A percentile compares a stretch with the other conserved stretches of the same genome.
These are phyloP conservation scores for Empis livida DNA, from an alignment of 2,888 invertebrate genomes.

Conservation along the genomic window DNA sequence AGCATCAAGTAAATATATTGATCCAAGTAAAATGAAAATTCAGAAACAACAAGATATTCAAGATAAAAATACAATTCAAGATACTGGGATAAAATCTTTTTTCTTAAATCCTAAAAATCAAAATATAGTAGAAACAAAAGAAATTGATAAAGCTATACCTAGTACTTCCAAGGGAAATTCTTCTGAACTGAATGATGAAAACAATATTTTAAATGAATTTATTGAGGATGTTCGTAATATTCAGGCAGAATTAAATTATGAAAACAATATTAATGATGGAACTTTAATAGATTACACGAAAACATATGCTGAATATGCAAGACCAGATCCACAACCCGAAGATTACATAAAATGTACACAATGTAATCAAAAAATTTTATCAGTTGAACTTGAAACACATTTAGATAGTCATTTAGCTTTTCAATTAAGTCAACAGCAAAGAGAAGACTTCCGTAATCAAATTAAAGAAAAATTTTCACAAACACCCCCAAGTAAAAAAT, in stretches of 20 bases:
- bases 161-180: too few relatives aligned
- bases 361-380: constrained; percentile 47
- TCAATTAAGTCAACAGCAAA: constrained; percentile 47
- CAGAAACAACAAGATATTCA: not conserved
- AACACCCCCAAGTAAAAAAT: constrained; percentile 13
- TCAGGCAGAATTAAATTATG: too few relatives aligned
- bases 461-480: constrained; percentile 15
- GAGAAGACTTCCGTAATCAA: constrained; percentile 25
- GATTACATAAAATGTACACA: constrained; percentile 42
- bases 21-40: not conserved
- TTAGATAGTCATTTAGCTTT: constrained; percentile 61
- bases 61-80: not conserved
- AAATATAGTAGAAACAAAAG: too few relatives aligned
- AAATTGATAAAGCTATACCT: not conserved
- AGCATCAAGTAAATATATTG: not conserved
- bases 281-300: not conserved
- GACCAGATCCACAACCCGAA: constrained; percentile 18
- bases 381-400: constrained; percentile 51
- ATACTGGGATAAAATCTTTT: not conserved
- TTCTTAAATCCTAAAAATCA: too few relatives aligned
- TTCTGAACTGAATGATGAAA: too few relatives aligned
- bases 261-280: too few relatives aligned
- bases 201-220: too few relatives aligned
- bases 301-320: constrained; percentile 26
- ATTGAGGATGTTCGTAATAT: too few relatives aligned